These are phyloP conservation scores for Chironomus riparius DNA, from an alignment of 2,888 invertebrate genomes.

Conservation along the genomic window DNA sequence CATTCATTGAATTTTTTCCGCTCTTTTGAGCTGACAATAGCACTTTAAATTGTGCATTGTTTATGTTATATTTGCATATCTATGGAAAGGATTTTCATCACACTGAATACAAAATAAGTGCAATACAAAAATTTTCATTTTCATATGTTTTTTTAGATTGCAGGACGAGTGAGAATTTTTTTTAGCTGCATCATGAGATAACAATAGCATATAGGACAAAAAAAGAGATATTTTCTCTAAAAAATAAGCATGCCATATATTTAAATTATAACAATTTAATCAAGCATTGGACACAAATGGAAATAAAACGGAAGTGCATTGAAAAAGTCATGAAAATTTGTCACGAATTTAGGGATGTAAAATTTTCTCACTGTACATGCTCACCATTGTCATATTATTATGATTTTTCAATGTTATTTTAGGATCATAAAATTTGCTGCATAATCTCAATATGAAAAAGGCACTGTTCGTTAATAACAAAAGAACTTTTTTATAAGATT, in stretches of 20 bases:
- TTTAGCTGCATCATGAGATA: too few relatives aligned
- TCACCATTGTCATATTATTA: too few relatives aligned
- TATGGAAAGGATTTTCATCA: slow-evolving; percentile 8
- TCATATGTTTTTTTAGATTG: background rate
- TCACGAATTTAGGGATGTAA: background rate
- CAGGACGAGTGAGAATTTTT: background rate
- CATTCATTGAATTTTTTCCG: background rate
- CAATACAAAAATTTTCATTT: background rate
- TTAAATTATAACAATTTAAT: slow-evolving; percentile 4
- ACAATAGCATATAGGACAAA: too few relatives aligned
- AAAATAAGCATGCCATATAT: too few relatives aligned
- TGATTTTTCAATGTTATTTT: too few relatives aligned
- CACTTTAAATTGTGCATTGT: slow-evolving; percentile 23
- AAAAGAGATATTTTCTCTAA: too few relatives aligned
- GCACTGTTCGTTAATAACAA: too few relatives aligned
- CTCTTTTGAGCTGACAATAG: slow-evolving; percentile 9
- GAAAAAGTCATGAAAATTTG: background rate
- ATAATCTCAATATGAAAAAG: too few relatives aligned
- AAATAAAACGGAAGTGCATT: background rate
- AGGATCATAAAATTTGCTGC: too few relatives aligned
- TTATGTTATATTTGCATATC: slow-evolving; percentile 27
- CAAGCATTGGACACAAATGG: background rate
- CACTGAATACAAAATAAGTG: slow-evolving; percentile 23
- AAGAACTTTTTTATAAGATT: too few relatives aligned
- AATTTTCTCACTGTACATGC: background rate